Evolutionary conservation across 2,113 vertebrate genomes (phyloP).

Genomic region (Alligator sinensis): DNA sequence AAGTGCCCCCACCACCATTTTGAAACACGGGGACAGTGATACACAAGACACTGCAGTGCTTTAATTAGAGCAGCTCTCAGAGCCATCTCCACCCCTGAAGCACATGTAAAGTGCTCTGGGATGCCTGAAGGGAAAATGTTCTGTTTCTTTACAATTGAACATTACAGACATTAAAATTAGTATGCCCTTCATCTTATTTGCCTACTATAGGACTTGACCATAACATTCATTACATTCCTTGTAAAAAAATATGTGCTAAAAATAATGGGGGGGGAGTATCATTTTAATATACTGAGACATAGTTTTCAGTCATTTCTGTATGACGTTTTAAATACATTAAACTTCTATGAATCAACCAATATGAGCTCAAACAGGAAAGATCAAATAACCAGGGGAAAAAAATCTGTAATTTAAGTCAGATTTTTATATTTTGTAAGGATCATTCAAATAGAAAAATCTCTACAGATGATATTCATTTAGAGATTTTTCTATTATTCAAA

Average conservation of each 20-base stretch:
- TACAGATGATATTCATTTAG: conserved; percentile 56
- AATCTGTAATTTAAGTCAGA: conserved; percentile 22
- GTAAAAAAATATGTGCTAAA: conserved; percentile 21
- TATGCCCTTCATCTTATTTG: conserved; percentile 30
- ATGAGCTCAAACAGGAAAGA: conserved; percentile 32
- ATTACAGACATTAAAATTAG: conserved; percentile 44
- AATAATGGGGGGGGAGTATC: conserved; percentile 5
- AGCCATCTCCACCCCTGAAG: too few relatives aligned
- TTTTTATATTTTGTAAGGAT: conserved; percentile 20
- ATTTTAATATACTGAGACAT: conserved; percentile 40
- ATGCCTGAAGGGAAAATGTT: conserved; percentile 58
- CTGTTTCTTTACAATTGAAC: conserved; percentile 22
- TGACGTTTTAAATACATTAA: conserved; percentile 54
- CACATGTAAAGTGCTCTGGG: not conserved
- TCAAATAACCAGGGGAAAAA: not conserved
- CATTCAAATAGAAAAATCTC: conserved; percentile 63
- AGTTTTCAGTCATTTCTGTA: conserved; percentile 27
- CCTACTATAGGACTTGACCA: not conserved
- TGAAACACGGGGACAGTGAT: too few relatives aligned
- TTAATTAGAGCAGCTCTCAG: too few relatives aligned
- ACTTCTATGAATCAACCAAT: not conserved
- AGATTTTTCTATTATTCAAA: conserved; percentile 33
- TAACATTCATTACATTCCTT: conserved; percentile 17
- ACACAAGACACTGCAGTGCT: too few relatives aligned
- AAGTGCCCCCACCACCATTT: too few relatives aligned